These are phyloP conservation scores for Malurus cyaneus DNA, from an alignment of 2,113 vertebrate species.

Conservation along the genomic window DNA sequence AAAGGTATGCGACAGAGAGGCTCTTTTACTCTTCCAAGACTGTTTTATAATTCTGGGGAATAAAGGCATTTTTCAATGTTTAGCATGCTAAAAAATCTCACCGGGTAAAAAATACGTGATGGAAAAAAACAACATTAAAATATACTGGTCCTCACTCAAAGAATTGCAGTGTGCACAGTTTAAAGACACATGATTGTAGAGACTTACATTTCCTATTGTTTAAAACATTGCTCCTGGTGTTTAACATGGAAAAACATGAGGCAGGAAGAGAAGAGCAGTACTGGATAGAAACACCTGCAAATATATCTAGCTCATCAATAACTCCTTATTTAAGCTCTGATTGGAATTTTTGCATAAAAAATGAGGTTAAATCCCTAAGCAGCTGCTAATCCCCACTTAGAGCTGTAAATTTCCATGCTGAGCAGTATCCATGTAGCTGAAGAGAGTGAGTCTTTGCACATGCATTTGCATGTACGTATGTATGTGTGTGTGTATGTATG, in stretches of 20 bases:
- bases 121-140: not conserved
- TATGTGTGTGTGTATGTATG: not conserved
- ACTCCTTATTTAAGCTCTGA: not conserved
- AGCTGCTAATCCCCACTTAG: slow-evolving; percentile 34
- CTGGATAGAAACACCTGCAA: slow-evolving; percentile 6
- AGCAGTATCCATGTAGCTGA: not conserved
- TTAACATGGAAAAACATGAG: not conserved
- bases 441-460: not conserved
- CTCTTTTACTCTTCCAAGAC: slow-evolving; percentile 36
- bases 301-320: slow-evolving; percentile 34
- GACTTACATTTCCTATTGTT: not conserved
- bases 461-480: not conserved
- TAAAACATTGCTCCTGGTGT: not conserved
- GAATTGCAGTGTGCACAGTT: not conserved
- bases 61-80: slow-evolving; percentile 37
- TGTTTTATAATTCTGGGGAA: slow-evolving; percentile 50
- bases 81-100: slow-evolving; percentile 7
- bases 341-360: slow-evolving; percentile 46
- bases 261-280: not conserved
- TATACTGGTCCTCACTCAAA: not conserved
- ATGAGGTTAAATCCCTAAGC: slow-evolving; percentile 39
- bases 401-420: slow-evolving; percentile 1
- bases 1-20: slow-evolving; percentile 33
- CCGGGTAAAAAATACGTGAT: not conserved
- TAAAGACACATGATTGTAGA: not conserved